Percentiles rank a stretch among this genome's conserved stretches.
Conservation (phyloP, 35 echinoderm and acorn worm genomes). For the Ptychodera flava region DNA sequence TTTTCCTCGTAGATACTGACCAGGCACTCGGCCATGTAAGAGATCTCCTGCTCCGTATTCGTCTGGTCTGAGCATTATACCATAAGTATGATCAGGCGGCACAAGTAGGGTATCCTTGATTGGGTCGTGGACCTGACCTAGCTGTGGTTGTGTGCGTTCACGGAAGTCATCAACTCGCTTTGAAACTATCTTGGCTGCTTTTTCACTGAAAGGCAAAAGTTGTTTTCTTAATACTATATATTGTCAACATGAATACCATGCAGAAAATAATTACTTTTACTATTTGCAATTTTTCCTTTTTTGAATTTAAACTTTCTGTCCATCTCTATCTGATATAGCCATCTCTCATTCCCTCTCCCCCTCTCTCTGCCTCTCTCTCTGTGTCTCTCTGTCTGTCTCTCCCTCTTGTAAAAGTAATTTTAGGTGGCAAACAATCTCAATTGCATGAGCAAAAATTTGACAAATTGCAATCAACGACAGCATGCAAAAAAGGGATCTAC, state of each 20-base stretch:
- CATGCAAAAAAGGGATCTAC: no score
- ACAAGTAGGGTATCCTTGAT: constrained; percentile 90
- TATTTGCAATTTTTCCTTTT: no score
- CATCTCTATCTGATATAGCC: no score
- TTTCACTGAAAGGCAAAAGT: constrained; percentile 47
- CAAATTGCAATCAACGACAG: no score
- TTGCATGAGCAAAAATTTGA: no score
- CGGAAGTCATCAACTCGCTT: constrained; percentile 98
- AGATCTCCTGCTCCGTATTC: constrained; percentile 91
- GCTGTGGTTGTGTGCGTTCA: constrained; percentile 91
- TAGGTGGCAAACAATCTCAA: no score
- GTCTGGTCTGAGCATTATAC: constrained; percentile 76
- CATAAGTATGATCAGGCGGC: constrained; percentile 70
- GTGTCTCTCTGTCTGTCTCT: no score
- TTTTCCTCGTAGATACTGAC: constrained; percentile 67
- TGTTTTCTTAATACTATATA: neutral
- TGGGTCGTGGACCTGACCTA: constrained; percentile 89
- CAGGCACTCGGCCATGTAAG: constrained; percentile 68
- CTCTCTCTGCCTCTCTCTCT: no score
- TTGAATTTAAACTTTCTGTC: no score
- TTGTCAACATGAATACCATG: neutral
- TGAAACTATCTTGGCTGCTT: constrained; percentile 68
- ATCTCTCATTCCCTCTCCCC: no score
- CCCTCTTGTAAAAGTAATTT: no score
- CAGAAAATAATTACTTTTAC: no score